phyloP scores from a whole-genome alignment of 2,113 vertebrate species.

The Chaenogobius annularis region DNA sequence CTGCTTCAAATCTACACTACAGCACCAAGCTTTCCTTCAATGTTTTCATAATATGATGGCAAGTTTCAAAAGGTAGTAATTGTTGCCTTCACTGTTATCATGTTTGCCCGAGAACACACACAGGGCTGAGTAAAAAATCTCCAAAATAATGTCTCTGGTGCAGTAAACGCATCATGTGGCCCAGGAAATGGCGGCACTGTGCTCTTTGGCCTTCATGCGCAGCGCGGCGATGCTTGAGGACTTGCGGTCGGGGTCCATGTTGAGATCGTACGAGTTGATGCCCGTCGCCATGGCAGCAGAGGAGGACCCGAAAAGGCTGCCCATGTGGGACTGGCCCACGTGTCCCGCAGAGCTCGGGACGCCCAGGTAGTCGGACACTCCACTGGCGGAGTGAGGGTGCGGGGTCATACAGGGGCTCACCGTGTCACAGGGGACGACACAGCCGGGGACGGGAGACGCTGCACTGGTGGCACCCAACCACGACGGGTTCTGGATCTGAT shows the following conservation, averaged over 20 bases:
- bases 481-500: constrained; percentile 96
- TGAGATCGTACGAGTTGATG: constrained; percentile 94
- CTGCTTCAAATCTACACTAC: constrained; percentile 41
- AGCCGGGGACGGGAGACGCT: constrained; percentile 90
- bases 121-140: constrained; percentile 29
- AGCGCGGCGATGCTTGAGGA: constrained; percentile 95
- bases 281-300: constrained; percentile 83
- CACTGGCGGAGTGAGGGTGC: constrained; percentile 87
- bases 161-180: constrained; percentile 85
- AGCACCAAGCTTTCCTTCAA: constrained; percentile 24
- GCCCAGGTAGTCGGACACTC: constrained; percentile 91
- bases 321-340: constrained; percentile 94
- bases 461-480: constrained; percentile 91
- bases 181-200: constrained; percentile 99
- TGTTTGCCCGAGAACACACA: constrained; percentile 31
- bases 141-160: constrained; percentile 23
- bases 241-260: constrained; percentile 96
- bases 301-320: constrained; percentile 87
- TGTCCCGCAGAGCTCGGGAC: constrained; percentile 84
- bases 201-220: constrained; percentile 99
- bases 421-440: constrained; percentile 93
- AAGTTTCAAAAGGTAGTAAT: constrained; percentile 55
- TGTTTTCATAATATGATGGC: constrained; percentile 29
- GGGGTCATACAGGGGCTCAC: constrained; percentile 96
- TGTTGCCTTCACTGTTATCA: constrained; percentile 41